Evolutionary conservation across 2,113 vertebrate genomes (phyloP).

Genomic region (Cheirogaleus medius): DNA sequence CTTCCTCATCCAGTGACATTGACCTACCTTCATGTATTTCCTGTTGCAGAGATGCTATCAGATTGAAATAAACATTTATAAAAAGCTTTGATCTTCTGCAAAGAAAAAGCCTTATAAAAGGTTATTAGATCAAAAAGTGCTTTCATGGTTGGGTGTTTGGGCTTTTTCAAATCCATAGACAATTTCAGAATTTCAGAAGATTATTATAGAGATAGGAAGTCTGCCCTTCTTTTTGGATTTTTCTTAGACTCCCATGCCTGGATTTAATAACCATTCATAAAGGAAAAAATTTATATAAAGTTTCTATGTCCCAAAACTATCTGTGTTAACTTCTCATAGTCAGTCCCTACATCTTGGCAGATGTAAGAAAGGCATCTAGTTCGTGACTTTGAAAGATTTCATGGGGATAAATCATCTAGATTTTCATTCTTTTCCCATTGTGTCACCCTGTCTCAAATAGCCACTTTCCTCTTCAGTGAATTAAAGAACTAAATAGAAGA

Average conservation of each 20-base stretch:
- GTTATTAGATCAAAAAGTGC: slow-evolving; percentile 11
- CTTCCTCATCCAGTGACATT: not conserved
- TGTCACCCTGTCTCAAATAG: not conserved
- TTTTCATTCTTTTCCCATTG: not conserved
- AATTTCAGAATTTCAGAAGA: slow-evolving; percentile 9
- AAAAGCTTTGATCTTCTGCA: slow-evolving; percentile 17
- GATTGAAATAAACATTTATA: slow-evolving; percentile 31
- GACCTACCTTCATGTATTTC: not conserved
- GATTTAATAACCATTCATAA: not conserved
- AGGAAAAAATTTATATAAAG: not conserved
- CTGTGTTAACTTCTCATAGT: not conserved
- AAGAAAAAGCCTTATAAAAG: not conserved
- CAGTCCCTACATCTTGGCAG: not conserved
- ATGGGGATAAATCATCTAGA: not conserved
- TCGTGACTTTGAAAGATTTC: not conserved
- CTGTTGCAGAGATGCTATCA: not conserved
- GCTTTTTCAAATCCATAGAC: not conserved
- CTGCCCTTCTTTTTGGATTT: not conserved
- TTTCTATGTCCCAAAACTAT: not conserved
- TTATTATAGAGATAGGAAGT: not conserved
- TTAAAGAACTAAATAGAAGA: not conserved
- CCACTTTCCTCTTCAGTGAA: not conserved
- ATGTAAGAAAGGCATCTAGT: not conserved
- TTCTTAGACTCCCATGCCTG: not conserved
- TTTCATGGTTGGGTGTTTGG: not conserved